These are phyloP conservation scores for Labia minor DNA, from an alignment of 2,888 invertebrate species.

Conservation along the genomic window DNA sequence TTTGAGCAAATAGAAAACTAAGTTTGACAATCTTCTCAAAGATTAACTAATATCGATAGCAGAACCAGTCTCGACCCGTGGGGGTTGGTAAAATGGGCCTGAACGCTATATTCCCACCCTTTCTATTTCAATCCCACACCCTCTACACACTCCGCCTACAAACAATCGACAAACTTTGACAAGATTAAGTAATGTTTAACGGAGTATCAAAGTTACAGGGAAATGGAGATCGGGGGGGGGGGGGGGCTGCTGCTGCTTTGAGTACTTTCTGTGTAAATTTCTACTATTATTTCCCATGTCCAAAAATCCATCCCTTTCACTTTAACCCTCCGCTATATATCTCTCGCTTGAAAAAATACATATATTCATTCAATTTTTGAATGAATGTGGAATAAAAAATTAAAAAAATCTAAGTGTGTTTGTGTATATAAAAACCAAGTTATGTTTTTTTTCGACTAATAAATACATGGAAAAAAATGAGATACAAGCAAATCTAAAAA, in stretches of 20 bases:
- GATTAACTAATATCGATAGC: slow-evolving; percentile 13
- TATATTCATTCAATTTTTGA: no score
- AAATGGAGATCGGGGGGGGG: not conserved
- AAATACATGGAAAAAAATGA: no score
- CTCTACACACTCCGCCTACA: no score
- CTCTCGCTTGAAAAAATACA: no score
- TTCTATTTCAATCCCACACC: not conserved
- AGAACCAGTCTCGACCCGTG: not conserved
- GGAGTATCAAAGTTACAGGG: not conserved
- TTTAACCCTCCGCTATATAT: no score
- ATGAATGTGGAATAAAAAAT: no score
- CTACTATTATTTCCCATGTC: no score
- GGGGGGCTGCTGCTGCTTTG: not conserved
- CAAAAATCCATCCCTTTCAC: no score
- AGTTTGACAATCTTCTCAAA: slow-evolving; percentile 7
- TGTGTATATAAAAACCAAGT: no score
- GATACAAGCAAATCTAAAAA: no score
- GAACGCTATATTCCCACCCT: not conserved
- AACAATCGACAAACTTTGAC: not conserved
- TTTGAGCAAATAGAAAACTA: not conserved
- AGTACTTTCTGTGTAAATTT: not conserved
- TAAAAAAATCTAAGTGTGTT: no score
- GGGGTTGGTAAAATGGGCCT: not conserved
- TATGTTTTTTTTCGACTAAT: no score
- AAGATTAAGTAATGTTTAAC: slow-evolving; percentile 13